Evolutionary conservation across 2,113 vertebrate genomes (phyloP).

Genomic region (Megaleporinus macrocephalus): DNA sequence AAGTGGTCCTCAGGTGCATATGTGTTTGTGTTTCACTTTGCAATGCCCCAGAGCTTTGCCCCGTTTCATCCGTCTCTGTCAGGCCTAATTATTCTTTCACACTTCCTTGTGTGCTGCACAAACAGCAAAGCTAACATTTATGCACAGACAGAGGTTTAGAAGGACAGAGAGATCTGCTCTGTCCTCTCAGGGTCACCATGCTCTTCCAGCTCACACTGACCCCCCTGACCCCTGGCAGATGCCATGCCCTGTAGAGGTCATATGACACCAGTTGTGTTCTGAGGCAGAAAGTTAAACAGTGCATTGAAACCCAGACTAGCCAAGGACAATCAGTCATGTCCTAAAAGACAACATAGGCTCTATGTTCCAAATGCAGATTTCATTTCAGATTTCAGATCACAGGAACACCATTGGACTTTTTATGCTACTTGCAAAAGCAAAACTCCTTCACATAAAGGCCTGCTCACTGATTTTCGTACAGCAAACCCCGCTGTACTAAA

Average conservation of each 20-base stretch:
- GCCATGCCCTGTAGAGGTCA: background rate
- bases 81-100: constrained; percentile 40
- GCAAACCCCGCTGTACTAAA: too few species aligned
- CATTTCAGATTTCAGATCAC: too few species aligned
- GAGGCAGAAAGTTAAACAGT: background rate
- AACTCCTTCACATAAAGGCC: too few species aligned
- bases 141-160: background rate
- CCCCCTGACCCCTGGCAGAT: background rate
- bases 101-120: constrained; percentile 30
- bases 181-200: background rate
- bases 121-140: constrained; percentile 24
- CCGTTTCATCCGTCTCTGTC: constrained; percentile 47
- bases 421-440: too few species aligned
- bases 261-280: background rate
- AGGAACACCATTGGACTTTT: too few species aligned
- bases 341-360: too few species aligned
- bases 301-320: background rate
- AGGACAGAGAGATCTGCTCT: constrained; percentile 8
- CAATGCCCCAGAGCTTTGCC: constrained; percentile 20
- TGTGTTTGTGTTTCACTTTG: constrained; percentile 9
- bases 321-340: too few species aligned
- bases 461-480: too few species aligned
- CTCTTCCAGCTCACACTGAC: constrained; percentile 2
- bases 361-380: too few species aligned
- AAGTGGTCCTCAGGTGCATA: constrained; percentile 11